Percentiles rank a stretch among this genome's conserved stretches.
Conservation (phyloP, 2,888 invertebrate genomes). For the Isoperla grammatica region DNA sequence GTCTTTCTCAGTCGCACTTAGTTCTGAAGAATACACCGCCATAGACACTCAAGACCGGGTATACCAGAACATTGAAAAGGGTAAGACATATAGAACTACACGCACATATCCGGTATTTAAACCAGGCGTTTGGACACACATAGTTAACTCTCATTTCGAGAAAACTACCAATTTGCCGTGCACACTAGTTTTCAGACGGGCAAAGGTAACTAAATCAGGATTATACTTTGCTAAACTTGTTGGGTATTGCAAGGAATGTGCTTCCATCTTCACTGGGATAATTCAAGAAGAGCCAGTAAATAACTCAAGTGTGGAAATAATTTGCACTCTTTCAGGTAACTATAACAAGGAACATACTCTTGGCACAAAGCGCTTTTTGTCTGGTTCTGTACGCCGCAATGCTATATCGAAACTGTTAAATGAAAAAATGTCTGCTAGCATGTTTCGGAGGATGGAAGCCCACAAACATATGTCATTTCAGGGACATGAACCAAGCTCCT, state of each 20-base stretch:
- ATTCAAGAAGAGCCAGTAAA: constrained; percentile 15
- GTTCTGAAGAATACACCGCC: not conserved
- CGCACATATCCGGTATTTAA: not conserved
- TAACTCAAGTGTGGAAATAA: constrained; percentile 5
- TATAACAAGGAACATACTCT: constrained; percentile 8
- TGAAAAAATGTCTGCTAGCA: constrained; percentile 17
- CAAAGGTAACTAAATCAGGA: not conserved
- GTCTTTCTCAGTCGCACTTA: not conserved
- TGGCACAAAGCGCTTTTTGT: constrained; percentile 14
- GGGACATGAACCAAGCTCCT: constrained; percentile 13
- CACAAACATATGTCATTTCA: constrained; percentile 13
- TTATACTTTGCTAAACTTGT: not conserved
- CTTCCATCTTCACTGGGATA: constrained; percentile 13
- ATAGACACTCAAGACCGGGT: not conserved
- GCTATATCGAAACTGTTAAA: constrained; percentile 7
- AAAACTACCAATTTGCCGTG: constrained; percentile 24
- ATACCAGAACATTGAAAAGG: not conserved
- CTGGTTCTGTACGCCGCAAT: constrained; percentile 10
- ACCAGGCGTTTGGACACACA: constrained; percentile 14
- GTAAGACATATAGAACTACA: not conserved
- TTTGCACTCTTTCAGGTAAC: constrained; percentile 13
- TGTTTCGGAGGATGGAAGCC: constrained; percentile 18
- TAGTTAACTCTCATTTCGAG: constrained; percentile 22
- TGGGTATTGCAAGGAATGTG: constrained; percentile 17
- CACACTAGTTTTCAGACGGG: constrained; percentile 20